Evolutionary conservation across 2,113 vertebrate species (phyloP), one percentile per base, ranked within the genome.

Genomic region (Crotalus viridis): DNA sequence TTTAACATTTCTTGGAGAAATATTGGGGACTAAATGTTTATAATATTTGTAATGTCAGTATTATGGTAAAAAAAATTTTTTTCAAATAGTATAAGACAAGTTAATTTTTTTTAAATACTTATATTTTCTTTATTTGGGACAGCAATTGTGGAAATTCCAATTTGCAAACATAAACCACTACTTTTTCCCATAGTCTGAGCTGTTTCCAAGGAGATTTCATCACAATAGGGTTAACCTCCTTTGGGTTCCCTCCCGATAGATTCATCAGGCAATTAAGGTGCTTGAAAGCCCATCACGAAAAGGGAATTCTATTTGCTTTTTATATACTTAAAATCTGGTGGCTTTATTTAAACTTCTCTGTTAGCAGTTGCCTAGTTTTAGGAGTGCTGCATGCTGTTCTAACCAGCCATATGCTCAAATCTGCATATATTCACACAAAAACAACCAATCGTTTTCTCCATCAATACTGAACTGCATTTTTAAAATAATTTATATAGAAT

Each of bases 91-190:
- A 48, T 12, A 85, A 19, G 39, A 57, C 21, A 88, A n/a, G 39
- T 89, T 89, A 26, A 64, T 96, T 22, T 21, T 21, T 52, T 96
- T 90, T 93, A 69, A 97, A 95, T 89, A 96, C 51, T 28, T 33
- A 4, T 94, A 94, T 96, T 97, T 97, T 69, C 94, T 95, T 95
- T 92, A 95, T 96, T 95, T 96, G 93, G 93, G 92, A 94, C 85
- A 95, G 59, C 57, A 95, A 96, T 96, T 94, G 93, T 24, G 96
- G 52, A 12, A 19, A 95, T 89, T 94, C 92, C 87, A 94, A 95
- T 96, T 96, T 97, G 61, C 95, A 95, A 15, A 85, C 95, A 94
- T 90, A 96, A 95, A 97, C 93, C 93, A 59, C 95, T 94, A 10
- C 94, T 96, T 97, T 96, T 93, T 92, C 93, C 93, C 94, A 93